Evolutionary conservation across 2,797 vertebrate species (phyloP).

Genomic region (Buphagus erythrorhynchus): DNA sequence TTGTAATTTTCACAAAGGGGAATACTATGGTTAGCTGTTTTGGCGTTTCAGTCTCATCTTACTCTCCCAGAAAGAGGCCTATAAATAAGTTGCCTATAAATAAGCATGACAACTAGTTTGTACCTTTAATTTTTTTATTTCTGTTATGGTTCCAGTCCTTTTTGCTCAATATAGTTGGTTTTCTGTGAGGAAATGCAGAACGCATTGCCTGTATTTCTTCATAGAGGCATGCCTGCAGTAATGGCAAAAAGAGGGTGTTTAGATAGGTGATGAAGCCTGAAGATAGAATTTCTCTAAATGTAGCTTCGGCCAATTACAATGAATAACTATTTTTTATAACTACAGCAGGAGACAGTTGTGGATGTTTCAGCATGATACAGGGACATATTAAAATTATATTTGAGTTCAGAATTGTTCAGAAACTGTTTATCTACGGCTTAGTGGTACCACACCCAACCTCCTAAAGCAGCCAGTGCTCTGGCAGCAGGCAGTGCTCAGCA

Average conservation of each 20-base stretch:
- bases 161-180: neutral
- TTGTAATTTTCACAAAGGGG: neutral
- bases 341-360: neutral
- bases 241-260: neutral
- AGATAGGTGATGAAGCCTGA: conserved; percentile 12
- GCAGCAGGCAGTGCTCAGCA: neutral
- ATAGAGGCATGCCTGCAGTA: neutral
- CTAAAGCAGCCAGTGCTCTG: neutral
- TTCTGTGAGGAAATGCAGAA: conserved; percentile 3
- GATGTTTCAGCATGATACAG: neutral
- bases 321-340: conserved; percentile 31
- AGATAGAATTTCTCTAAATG: conserved; percentile 5
- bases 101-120: neutral
- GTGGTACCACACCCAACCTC: neutral
- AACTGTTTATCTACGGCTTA: neutral
- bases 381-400: neutral
- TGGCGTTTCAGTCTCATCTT: neutral
- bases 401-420: neutral
- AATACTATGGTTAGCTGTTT: neutral
- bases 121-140: conserved; percentile 5
- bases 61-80: neutral
- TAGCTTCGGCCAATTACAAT: conserved; percentile 10
- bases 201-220: neutral
- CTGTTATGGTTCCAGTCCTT: neutral
- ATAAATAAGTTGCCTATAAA: neutral